These are phyloP conservation scores for Dinomys branickii DNA, from an alignment of 2,113 vertebrate species.

Conservation along the genomic window DNA sequence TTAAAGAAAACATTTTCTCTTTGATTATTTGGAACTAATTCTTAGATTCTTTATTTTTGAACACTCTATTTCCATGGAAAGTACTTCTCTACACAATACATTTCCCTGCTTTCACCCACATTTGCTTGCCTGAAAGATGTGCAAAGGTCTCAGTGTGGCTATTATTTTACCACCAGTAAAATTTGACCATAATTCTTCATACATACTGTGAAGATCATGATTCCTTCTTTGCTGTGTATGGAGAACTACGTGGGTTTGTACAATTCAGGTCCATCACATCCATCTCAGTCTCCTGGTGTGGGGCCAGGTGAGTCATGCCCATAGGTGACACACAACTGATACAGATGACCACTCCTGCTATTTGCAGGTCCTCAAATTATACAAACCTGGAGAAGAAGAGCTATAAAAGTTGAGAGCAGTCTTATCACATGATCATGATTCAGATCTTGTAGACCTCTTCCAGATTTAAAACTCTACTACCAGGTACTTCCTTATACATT, in stretches of 20 bases:
- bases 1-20: slow-evolving; percentile 32
- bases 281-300: background rate
- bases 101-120: background rate
- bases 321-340: background rate
- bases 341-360: background rate
- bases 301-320: background rate
- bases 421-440: background rate
- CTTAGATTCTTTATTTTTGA: background rate
- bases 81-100: background rate
- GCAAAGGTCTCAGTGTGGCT: background rate
- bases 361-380: background rate
- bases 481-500: background rate
- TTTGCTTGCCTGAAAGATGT: background rate
- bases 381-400: background rate
- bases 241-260: background rate
- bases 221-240: background rate
- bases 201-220: no score
- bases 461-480: background rate
- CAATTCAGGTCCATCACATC: background rate
- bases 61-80: background rate
- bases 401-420: background rate
- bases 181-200: background rate
- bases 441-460: background rate
- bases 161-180: background rate
- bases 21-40: slow-evolving; percentile 29